A percentile compares a stretch with the other conserved stretches of the same genome.
Conservation (phyloP, 2,797 vertebrate species). For the Fistularia commersonii region DNA sequence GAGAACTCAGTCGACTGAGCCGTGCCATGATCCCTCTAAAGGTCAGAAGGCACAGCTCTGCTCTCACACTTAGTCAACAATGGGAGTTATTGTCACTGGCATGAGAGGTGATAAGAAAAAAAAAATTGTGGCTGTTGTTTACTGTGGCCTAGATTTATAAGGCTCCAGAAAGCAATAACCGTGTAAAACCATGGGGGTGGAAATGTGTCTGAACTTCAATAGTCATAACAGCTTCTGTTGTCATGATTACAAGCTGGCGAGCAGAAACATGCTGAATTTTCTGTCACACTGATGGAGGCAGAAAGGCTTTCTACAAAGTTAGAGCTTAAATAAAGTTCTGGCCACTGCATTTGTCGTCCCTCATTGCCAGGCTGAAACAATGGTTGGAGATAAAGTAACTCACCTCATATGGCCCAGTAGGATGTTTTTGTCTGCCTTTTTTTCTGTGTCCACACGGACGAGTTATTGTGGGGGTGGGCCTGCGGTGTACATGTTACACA, state of each 20-base stretch:
- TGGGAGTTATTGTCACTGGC: constrained; percentile 46
- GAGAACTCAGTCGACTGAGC: constrained; percentile 19
- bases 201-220: constrained; percentile 41
- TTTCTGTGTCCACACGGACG: constrained; percentile 18
- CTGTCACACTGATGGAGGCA: constrained; percentile 5
- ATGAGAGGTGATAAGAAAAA: constrained; percentile 47
- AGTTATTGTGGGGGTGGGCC: constrained; percentile 27
- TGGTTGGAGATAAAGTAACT: too few relatives aligned
- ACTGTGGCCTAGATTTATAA: constrained; percentile 47
- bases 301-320: constrained; percentile 11
- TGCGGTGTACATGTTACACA: constrained; percentile 62
- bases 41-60: constrained; percentile 51
- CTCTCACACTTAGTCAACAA: constrained; percentile 63
- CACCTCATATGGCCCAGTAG: constrained; percentile 18
- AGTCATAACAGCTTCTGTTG: constrained; percentile 45
- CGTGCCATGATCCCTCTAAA: constrained; percentile 38
- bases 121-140: constrained; percentile 30
- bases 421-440: constrained; percentile 33
- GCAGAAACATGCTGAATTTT: constrained; percentile 10
- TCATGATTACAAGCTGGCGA: constrained; percentile 34
- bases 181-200: constrained; percentile 32
- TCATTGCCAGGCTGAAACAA: neutral
- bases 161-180: constrained; percentile 52
- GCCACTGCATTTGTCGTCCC: neutral
- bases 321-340: neutral